Base-by-base conservation (phyloP, 2,888 invertebrate species). In the Octonoba sinensis region DNA sequence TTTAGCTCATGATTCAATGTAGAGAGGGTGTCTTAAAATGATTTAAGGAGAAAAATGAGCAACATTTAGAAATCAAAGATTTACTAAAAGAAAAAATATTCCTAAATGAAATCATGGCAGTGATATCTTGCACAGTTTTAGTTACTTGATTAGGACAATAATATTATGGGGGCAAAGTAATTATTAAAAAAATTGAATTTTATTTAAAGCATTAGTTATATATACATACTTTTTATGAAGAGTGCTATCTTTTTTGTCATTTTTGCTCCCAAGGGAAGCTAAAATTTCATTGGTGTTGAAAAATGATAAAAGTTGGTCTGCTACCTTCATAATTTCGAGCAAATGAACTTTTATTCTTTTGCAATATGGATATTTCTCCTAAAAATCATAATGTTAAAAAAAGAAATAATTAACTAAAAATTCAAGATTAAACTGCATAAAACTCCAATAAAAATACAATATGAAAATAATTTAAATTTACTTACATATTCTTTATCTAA, bases 241-340 rank as follows among this genome's bases (percentile, higher is more conserved):
- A 4, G 47, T 18, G 4, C 15, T 15, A 3, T 85, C 84, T 54
- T 85, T 85, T 54, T 84, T 91, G 88, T 97, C 96, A 79, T 92
- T 92, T 89, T 96, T 97, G 86, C 94, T 91, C 4, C 97, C 97
- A 84, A 93, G 92, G 88, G 93, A 94, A 0, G 94, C 93, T 44
- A 97, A 90, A 84, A 98, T 88, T 85, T 93, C 92, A 22, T 93
- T 93, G 85, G 93, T 92, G 87, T 96, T 94, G 24, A 96, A 92
- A 83, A 92, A 91, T 12, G 90, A 90, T 69, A 95, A 90, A 20
- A 94, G 92, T 88, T 92, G 89, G 87, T 94, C 90, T 86, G 93
- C 90, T 36, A 93, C 89, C 18, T 90, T 89, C 49, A 93, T 89
- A 73, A 94, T 91, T 87, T 91, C 91, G 66, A 86, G 86, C 76